phyloP scores from a whole-genome alignment of 1,140 invertebrate genomes.

The Trichomalopsis sarcophagae region DNA sequence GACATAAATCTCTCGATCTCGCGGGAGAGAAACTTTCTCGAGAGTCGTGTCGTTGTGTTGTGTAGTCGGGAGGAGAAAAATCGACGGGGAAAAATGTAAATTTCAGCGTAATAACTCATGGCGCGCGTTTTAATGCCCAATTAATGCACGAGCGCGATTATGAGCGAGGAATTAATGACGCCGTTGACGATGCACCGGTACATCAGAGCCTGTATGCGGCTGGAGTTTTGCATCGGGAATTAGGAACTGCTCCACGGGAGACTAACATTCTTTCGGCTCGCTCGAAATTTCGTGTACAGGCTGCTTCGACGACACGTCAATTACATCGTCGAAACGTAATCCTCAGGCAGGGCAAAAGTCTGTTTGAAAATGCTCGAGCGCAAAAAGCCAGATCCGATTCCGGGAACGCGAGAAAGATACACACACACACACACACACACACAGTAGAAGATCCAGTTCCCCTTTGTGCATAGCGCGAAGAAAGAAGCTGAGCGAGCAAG shows the following conservation, averaged over 20 bases:
- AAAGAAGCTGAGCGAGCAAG: neutral
- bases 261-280: neutral
- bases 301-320: neutral
- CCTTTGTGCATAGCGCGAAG: neutral
- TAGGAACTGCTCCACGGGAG: neutral
- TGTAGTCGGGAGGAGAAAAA: slow-evolving; percentile 7
- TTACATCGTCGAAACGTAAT: no score
- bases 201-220: no score
- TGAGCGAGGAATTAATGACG: slow-evolving; percentile 26
- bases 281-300: neutral
- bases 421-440: no score
- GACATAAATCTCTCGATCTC: slow-evolving; percentile 26
- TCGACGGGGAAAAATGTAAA: slow-evolving; percentile 26
- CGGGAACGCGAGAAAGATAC: neutral
- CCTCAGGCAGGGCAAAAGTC: neutral
- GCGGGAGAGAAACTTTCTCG: neutral
- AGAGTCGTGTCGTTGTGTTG: no score
- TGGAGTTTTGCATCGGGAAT: slow-evolving; percentile 17
- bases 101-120: neutral
- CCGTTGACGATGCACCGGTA: no score
- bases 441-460: slow-evolving; percentile 20
- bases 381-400: slow-evolving; percentile 1
- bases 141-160: slow-evolving; percentile 15
- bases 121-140: neutral
- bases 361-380: neutral